Percentiles rank a stretch among this genome's conserved stretches.
These are phyloP conservation scores for Thelaira solivaga DNA, from an alignment of 2,888 invertebrate species.

Conservation along the genomic window DNA sequence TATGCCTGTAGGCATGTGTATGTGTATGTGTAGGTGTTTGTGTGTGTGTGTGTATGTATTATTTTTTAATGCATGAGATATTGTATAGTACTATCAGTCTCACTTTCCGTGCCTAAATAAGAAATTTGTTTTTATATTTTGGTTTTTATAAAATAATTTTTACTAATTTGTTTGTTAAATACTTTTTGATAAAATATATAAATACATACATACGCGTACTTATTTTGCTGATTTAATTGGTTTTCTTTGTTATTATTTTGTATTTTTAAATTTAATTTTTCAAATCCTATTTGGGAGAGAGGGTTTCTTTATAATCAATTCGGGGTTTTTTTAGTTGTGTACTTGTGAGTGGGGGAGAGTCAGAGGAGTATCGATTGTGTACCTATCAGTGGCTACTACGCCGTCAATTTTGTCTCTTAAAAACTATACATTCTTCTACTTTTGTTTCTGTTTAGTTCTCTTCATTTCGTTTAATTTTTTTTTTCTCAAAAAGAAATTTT, in stretches of 20 bases:
- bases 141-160: constrained; percentile 57
- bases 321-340: too few species aligned
- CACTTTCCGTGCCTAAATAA: constrained; percentile 72
- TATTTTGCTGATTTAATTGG: too few species aligned
- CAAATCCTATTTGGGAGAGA: too few species aligned
- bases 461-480: constrained; percentile 7
- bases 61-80: constrained; percentile 60
- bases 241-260: too few species aligned
- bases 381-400: too few species aligned
- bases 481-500: constrained; percentile 11
- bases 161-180: constrained; percentile 49
- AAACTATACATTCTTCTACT: background rate
- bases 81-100: constrained; percentile 74
- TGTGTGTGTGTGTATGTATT: background rate
- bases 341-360: too few species aligned
- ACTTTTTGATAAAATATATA: constrained; percentile 47
- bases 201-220: background rate
- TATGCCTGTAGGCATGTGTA: background rate
- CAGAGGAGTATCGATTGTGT: too few species aligned
- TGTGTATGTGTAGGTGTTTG: background rate
- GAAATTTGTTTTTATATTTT: constrained; percentile 63
- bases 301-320: too few species aligned
- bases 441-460: background rate
- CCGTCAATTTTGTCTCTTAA: too few species aligned
- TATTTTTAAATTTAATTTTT: too few species aligned